Evolutionary conservation across 2,797 vertebrate species (phyloP).

Genomic region (Merluccius polli): DNA sequence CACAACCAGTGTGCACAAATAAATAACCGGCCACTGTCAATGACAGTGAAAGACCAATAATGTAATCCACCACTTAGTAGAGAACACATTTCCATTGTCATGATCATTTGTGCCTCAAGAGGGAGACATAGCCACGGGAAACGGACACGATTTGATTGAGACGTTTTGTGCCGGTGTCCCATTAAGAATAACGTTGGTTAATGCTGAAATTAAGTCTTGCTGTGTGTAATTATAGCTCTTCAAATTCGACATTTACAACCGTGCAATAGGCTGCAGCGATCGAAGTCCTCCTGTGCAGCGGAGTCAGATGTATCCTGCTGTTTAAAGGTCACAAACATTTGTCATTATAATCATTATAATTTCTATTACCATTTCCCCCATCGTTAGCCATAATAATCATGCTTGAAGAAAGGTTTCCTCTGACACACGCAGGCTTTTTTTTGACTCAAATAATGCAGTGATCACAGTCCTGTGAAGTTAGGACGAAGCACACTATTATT

Average conservation of each 20-base stretch:
- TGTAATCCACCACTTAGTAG: too few species aligned
- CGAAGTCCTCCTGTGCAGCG: not conserved
- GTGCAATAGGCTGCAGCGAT: not conserved
- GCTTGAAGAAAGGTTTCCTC: constrained; percentile 6
- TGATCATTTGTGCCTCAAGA: not conserved
- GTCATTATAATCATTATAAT: not conserved
- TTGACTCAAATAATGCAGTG: not conserved
- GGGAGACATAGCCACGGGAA: not conserved
- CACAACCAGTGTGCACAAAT: too few species aligned
- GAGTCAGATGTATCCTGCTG: not conserved
- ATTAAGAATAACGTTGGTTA: not conserved
- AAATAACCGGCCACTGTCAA: too few species aligned
- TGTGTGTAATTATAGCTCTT: not conserved
- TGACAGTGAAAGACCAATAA: too few species aligned
- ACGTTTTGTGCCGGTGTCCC: not conserved
- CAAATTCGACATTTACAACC: not conserved
- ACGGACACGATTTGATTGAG: not conserved
- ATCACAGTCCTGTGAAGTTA: not conserved
- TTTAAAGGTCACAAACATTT: not conserved
- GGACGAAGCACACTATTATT: too few species aligned
- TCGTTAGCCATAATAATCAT: constrained; percentile 15
- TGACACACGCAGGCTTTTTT: constrained; percentile 7
- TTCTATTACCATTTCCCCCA: constrained; percentile 10
- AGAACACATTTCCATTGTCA: not conserved
- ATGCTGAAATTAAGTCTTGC: not conserved